These are phyloP conservation scores for Australoheros scitulus DNA, from an alignment of 2,113 vertebrate species.

Conservation along the genomic window DNA sequence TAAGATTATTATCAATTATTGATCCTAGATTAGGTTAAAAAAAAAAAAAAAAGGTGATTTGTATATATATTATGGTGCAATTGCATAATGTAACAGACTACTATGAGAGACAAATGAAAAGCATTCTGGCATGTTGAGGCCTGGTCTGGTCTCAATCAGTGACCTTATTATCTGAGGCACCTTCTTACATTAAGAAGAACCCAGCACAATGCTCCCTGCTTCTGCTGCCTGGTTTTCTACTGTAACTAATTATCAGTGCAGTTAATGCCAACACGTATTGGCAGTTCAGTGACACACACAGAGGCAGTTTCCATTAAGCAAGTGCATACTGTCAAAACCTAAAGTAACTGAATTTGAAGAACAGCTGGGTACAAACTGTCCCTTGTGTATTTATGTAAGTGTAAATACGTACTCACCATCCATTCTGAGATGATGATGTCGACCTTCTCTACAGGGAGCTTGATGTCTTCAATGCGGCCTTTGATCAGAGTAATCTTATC, in stretches of 20 bases:
- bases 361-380: not conserved
- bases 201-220: not conserved
- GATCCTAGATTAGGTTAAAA: not conserved
- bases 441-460: slow-evolving; percentile 90
- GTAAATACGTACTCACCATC: slow-evolving; percentile 88
- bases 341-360: not conserved
- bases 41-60: not conserved
- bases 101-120: no score
- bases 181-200: not conserved
- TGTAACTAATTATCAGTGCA: no score
- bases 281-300: not conserved
- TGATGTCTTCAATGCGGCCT: slow-evolving; percentile 94
- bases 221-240: not conserved
- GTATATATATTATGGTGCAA: no score
- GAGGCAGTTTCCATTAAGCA: not conserved
- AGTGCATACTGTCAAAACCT: not conserved
- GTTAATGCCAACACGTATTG: not conserved
- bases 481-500: slow-evolving; percentile 88
- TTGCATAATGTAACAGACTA: no score
- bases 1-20: not conserved
- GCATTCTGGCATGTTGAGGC: no score
- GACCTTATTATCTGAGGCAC: not conserved
- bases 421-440: slow-evolving; percentile 97
- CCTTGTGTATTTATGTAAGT: not conserved
- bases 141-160: no score